These are phyloP conservation scores for Heliconius hermathena DNA, from an alignment of 1,140 invertebrate species.

Conservation along the genomic window DNA sequence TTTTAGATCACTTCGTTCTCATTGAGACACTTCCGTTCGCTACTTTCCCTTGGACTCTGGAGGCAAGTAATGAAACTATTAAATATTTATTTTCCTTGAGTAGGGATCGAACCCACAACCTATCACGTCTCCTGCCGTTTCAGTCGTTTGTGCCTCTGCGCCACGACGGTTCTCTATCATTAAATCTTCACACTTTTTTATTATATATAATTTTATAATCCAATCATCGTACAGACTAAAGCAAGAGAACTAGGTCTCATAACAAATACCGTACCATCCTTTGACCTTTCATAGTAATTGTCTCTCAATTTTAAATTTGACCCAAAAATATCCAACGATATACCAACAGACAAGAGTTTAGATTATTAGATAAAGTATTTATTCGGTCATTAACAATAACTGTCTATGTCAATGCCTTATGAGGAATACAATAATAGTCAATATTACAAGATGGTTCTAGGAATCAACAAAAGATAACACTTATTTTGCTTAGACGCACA, in stretches of 20 bases:
- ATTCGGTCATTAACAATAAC: conserved; percentile 27
- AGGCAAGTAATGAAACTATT: no score
- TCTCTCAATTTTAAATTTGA: conserved; percentile 19
- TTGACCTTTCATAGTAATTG: conserved; percentile 9
- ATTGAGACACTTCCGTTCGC: no score
- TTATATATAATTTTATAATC: neutral
- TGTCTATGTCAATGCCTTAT: conserved; percentile 27
- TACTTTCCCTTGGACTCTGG: no score
- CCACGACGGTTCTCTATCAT: no score
- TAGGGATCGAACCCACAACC: no score
- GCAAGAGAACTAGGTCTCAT: neutral
- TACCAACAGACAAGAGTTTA: conserved; percentile 32
- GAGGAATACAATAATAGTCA: conserved; percentile 34
- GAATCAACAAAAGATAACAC: conserved; percentile 23
- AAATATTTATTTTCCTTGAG: no score
- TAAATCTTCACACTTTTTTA: no score
- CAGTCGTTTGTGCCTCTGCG: no score
- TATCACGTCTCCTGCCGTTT: no score
- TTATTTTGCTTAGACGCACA: conserved; percentile 5
- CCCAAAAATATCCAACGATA: conserved; percentile 30
- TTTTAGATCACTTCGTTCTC: no score
- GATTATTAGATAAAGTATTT: conserved; percentile 29
- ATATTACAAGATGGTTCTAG: conserved; percentile 24
- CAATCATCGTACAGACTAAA: neutral
- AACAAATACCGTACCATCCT: neutral